These are phyloP conservation scores for Datnioides undecimradiatus DNA, from an alignment of 2,113 vertebrate genomes.

Conservation along the genomic window DNA sequence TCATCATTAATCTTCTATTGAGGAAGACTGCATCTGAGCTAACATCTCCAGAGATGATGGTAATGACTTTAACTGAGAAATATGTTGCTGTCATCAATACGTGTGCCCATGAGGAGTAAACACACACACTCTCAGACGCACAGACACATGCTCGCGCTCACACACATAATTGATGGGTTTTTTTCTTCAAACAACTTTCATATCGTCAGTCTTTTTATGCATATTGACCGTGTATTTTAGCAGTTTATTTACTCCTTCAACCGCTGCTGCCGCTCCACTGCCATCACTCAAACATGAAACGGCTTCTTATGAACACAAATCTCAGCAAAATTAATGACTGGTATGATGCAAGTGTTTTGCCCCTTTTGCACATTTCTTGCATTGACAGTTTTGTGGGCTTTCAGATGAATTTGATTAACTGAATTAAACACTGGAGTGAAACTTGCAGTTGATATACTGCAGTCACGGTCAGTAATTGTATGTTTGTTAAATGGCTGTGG, in stretches of 20 bases:
- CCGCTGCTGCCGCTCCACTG: constrained; percentile 1
- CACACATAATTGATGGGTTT: constrained; percentile 14
- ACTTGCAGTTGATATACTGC: constrained; percentile 47
- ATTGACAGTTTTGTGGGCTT: constrained; percentile 54
- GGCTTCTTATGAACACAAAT: constrained; percentile 18
- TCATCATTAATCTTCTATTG: constrained; percentile 73
- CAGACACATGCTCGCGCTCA: constrained; percentile 39
- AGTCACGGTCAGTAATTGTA: constrained; percentile 52
- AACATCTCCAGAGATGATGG: constrained; percentile 64
- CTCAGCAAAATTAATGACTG: constrained; percentile 52
- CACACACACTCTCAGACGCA: constrained; percentile 27
- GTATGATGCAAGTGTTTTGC: constrained; percentile 63
- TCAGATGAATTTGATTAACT: constrained; percentile 51
- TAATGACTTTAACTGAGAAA: constrained; percentile 66
- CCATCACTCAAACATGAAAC: constrained; percentile 54
- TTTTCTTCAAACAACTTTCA: constrained; percentile 45
- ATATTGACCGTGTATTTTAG: constrained; percentile 42
- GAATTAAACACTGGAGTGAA: constrained; percentile 37
- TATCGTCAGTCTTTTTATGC: constrained; percentile 47
- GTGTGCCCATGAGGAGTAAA: constrained; percentile 49
- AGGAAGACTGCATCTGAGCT: constrained; percentile 53
- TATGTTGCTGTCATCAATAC: constrained; percentile 61
- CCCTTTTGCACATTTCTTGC: constrained; percentile 49
- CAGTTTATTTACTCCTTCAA: constrained; percentile 59
- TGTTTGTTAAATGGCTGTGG: constrained; percentile 55